Evolutionary conservation across 2,888 invertebrate genomes (phyloP).

Genomic region (Nymphalis c-album): DNA sequence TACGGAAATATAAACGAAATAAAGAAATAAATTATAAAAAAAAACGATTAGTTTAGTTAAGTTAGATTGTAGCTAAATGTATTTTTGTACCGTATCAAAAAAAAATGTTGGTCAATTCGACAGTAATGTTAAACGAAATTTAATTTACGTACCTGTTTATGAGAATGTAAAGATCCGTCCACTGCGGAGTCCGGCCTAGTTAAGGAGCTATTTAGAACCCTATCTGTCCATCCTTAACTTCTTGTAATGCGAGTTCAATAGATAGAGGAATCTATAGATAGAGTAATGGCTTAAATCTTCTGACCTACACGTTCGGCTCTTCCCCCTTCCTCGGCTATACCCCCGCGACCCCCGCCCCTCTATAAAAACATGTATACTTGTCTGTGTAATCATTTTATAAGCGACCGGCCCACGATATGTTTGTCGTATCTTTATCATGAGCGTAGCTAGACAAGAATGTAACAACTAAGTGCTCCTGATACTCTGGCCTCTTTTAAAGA

Average conservation of each 20-base stretch:
- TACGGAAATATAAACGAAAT: not conserved
- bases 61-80: constrained; percentile 68
- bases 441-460: too few relatives aligned
- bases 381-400: constrained; percentile 2
- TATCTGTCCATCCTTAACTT: constrained; percentile 21
- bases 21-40: constrained; percentile 32
- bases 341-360: constrained; percentile 37
- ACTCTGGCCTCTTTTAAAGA: too few relatives aligned
- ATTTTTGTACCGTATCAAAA: constrained; percentile 68
- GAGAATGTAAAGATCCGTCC: constrained; percentile 69
- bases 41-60: constrained; percentile 66
- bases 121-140: constrained; percentile 48
- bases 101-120: constrained; percentile 65
- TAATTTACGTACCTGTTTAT: constrained; percentile 68
- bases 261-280: constrained; percentile 36
- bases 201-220: constrained; percentile 59
- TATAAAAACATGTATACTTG: constrained; percentile 32
- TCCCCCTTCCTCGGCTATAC: constrained; percentile 23
- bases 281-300: constrained; percentile 22
- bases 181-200: constrained; percentile 63
- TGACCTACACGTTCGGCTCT: constrained; percentile 7
- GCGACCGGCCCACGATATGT: not conserved
- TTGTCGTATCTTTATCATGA: too few relatives aligned
- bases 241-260: constrained; percentile 21
- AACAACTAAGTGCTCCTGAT: too few relatives aligned